Evolutionary conservation across 2,797 vertebrate genomes (phyloP).

Genomic region (Hyperoplus immaculatus): DNA sequence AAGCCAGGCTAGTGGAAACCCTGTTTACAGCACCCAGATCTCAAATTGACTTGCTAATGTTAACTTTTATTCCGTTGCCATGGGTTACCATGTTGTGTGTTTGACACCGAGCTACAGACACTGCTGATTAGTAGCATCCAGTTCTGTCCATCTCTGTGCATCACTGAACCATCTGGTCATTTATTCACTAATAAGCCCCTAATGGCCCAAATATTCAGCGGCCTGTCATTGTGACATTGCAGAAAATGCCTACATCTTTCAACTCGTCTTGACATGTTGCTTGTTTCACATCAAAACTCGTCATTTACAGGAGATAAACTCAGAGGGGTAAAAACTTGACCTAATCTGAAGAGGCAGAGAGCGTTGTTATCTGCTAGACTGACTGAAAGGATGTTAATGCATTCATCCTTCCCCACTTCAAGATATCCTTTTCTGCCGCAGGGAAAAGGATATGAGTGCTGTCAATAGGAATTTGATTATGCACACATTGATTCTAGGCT

Average conservation of each 20-base stretch:
- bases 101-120: conserved; percentile 99
- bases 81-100: conserved; percentile 99
- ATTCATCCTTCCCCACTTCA: conserved; percentile 93
- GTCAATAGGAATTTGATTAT: conserved; percentile 89
- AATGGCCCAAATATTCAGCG: conserved; percentile 99
- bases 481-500: conserved; percentile 86
- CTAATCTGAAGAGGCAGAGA: conserved; percentile 98
- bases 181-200: conserved; percentile 99
- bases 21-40: conserved; percentile 98
- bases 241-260: conserved; percentile 99
- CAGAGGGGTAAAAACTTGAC: conserved; percentile 99
- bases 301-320: conserved; percentile 99
- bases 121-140: conserved; percentile 99
- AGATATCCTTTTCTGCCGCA: conserved; percentile 81
- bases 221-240: conserved; percentile 99
- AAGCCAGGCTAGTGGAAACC: conserved; percentile 87
- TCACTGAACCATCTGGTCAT: conserved; percentile 99
- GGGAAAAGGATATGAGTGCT: conserved; percentile 84
- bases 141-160: conserved; percentile 99
- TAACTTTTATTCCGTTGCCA: conserved; percentile 99
- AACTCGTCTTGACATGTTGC: conserved; percentile 99
- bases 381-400: conserved; percentile 99
- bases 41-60: conserved; percentile 99
- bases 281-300: conserved; percentile 99
- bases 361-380: conserved; percentile 98